A percentile compares a stretch with the other conserved stretches of the same genome.
These are phyloP conservation scores for Motacilla alba DNA, from an alignment of 2,113 vertebrate species.

Conservation along the genomic window DNA sequence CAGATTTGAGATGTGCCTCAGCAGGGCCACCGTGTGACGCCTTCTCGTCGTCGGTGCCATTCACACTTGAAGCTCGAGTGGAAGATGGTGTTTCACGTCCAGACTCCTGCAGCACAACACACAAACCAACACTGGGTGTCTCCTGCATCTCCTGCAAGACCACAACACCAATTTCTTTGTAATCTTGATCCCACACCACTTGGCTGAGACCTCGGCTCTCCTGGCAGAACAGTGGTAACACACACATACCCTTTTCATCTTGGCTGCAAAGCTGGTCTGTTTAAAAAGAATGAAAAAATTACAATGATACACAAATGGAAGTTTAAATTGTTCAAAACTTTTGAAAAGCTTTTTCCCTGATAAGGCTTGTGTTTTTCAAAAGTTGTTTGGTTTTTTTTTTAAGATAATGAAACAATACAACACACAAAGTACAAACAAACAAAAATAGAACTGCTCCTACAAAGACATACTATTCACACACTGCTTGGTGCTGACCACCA, in stretches of 20 bases:
- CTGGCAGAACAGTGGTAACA: neutral
- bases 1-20: slow-evolving; percentile 80
- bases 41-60: slow-evolving; percentile 95
- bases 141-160: neutral
- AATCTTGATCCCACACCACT: neutral
- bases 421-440: neutral
- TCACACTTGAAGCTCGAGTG: slow-evolving; percentile 89
- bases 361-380: neutral
- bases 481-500: neutral
- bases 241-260: neutral
- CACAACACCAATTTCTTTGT: neutral
- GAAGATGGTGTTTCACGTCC: slow-evolving; percentile 82
- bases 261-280: neutral
- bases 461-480: neutral
- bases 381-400: neutral
- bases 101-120: slow-evolving; percentile 75
- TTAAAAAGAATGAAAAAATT: neutral
- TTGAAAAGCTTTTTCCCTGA: neutral
- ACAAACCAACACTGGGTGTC: neutral
- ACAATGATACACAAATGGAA: neutral
- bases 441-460: neutral
- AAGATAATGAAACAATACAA: neutral
- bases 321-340: neutral
- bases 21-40: slow-evolving; percentile 79
- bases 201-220: neutral